Percentiles rank a stretch among this genome's conserved stretches.
Conservation (phyloP, 1,140 invertebrate species). For the roundworm (Caenorhabditis elegans) region DNA sequence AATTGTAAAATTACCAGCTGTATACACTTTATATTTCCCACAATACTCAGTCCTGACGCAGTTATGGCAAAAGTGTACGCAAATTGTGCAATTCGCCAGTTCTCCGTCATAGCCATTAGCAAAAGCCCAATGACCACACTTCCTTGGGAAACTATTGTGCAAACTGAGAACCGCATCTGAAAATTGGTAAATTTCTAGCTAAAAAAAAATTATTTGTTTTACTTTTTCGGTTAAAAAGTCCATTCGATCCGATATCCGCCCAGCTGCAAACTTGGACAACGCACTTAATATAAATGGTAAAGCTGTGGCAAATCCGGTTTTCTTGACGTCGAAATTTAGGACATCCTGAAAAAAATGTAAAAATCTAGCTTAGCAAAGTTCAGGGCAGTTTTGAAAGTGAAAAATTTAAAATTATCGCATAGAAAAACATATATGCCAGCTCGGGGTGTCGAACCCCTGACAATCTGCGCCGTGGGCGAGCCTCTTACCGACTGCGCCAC, state of each 20-base stretch:
- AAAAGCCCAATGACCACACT: not conserved
- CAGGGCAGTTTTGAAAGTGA: too few relatives aligned
- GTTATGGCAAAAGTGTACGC: conserved; percentile 1
- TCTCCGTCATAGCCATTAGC: not conserved
- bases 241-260: not conserved
- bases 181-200: not conserved
- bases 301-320: not conserved
- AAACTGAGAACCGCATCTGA: not conserved
- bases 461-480: too few relatives aligned
- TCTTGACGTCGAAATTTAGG: not conserved
- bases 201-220: not conserved
- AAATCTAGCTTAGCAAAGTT: too few relatives aligned
- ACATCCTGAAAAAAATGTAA: too few relatives aligned
- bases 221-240: not conserved
- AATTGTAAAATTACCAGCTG: not conserved
- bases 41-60: not conserved
- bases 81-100: not conserved
- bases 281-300: not conserved
- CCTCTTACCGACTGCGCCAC: too few relatives aligned
- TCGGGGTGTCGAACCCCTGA: too few relatives aligned
- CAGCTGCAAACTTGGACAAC: not conserved
- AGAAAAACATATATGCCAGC: too few relatives aligned
- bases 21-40: not conserved
- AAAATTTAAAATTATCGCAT: too few relatives aligned
- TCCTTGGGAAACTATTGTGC: not conserved